Evolutionary conservation across 2,888 invertebrate genomes (phyloP).

Genomic region (Tribolium freemani): DNA sequence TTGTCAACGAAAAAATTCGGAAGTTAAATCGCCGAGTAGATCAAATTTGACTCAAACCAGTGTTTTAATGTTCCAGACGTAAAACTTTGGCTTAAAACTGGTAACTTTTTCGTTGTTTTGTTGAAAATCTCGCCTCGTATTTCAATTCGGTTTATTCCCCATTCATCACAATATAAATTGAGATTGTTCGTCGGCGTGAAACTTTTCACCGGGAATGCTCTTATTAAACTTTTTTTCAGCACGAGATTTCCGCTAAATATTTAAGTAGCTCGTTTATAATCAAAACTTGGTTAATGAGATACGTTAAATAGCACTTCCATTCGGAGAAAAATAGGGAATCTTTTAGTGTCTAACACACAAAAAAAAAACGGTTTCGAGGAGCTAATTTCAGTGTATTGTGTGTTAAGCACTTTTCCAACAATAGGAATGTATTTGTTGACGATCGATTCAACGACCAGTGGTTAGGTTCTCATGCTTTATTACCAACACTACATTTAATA

Average conservation of each 20-base stretch:
- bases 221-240: constrained; percentile 6
- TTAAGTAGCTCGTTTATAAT: background rate
- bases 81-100: no score
- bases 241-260: background rate
- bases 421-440: constrained; percentile 12
- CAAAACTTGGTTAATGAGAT: background rate
- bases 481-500: constrained; percentile 3
- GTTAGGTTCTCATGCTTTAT: constrained; percentile 12
- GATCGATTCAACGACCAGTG: constrained; percentile 12
- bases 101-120: no score
- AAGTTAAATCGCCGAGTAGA: no score
- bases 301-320: background rate
- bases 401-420: background rate
- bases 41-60: no score
- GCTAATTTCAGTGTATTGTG: background rate
- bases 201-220: constrained; percentile 3
- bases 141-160: constrained; percentile 1
- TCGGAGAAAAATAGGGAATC: background rate
- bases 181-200: constrained; percentile 2
- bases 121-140: background rate
- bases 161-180: constrained; percentile 21
- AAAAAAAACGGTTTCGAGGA: background rate
- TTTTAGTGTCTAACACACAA: no score
- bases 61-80: no score
- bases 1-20: no score